phyloP scores from a whole-genome alignment of 2,797 vertebrate species.

The Heterohyrax brucei region DNA sequence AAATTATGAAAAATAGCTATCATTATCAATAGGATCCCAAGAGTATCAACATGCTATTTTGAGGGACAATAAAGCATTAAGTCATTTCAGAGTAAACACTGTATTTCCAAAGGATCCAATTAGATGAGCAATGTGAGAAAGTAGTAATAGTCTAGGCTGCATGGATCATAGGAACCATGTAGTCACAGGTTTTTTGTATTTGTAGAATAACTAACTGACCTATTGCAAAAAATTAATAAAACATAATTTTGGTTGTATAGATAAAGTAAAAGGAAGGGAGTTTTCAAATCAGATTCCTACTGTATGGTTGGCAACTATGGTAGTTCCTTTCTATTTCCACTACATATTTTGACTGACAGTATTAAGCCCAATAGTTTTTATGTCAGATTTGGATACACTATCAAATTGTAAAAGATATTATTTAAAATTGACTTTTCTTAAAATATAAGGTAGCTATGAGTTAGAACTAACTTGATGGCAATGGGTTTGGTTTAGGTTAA shows the following conservation, averaged over 20 bases:
- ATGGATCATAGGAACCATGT: background rate
- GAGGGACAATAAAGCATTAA: background rate
- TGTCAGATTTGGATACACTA: background rate
- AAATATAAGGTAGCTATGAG: background rate
- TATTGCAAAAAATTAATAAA: background rate
- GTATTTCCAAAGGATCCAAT: background rate
- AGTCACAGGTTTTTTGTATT: background rate
- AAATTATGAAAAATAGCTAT: background rate
- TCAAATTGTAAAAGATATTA: background rate
- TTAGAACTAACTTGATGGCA: too few relatives aligned
- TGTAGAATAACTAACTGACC: background rate
- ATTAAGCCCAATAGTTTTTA: background rate
- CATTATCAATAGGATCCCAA: background rate
- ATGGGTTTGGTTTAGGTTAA: too few relatives aligned
- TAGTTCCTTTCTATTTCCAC: background rate
- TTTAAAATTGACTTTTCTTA: background rate
- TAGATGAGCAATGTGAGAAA: background rate
- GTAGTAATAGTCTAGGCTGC: too few relatives aligned
- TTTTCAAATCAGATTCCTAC: background rate
- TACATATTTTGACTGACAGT: background rate
- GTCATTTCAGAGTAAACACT: background rate
- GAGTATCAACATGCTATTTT: background rate
- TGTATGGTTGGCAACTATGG: background rate
- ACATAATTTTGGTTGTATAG: background rate
- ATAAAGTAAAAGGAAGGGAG: background rate